These are phyloP conservation scores for Acanthococcus lagerstroemiae DNA, from an alignment of 2,888 invertebrate species.

Conservation along the genomic window DNA sequence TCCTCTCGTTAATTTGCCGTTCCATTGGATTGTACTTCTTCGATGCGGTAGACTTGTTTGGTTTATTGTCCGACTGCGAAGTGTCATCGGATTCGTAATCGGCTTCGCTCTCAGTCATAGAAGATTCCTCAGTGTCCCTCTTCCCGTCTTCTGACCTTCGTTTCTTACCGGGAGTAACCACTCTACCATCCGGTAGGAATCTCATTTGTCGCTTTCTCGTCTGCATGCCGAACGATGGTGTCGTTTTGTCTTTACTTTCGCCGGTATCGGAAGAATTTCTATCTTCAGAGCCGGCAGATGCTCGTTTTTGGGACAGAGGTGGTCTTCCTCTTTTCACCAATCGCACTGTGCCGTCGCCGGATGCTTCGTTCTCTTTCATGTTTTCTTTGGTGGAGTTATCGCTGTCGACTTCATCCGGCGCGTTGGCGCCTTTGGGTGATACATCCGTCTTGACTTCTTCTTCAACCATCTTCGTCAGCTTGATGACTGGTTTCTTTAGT, in stretches of 20 bases:
- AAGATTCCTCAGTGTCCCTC: not conserved
- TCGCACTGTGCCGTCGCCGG: not conserved
- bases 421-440: not conserved
- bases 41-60: not conserved
- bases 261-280: not conserved
- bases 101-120: not conserved
- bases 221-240: conserved; percentile 16
- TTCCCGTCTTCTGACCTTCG: not conserved
- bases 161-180: conserved; percentile 1
- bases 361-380: conserved; percentile 5
- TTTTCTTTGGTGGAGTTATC: conserved; percentile 22
- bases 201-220: conserved; percentile 26
- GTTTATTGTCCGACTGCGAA: not conserved
- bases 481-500: conserved; percentile 5
- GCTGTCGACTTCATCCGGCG: not conserved
- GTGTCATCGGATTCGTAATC: not conserved
- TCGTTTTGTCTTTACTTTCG: not conserved
- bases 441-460: not conserved
- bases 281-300: not conserved
- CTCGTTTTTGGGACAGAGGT: not conserved
- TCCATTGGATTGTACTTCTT: not conserved
- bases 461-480: conserved; percentile 5
- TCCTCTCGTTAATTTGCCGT: not conserved
- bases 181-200: conserved; percentile 25
- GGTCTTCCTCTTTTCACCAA: conserved; percentile 1